phyloP scores from a whole-genome alignment of 1,140 invertebrate species.

The Platyura marginata region DNA sequence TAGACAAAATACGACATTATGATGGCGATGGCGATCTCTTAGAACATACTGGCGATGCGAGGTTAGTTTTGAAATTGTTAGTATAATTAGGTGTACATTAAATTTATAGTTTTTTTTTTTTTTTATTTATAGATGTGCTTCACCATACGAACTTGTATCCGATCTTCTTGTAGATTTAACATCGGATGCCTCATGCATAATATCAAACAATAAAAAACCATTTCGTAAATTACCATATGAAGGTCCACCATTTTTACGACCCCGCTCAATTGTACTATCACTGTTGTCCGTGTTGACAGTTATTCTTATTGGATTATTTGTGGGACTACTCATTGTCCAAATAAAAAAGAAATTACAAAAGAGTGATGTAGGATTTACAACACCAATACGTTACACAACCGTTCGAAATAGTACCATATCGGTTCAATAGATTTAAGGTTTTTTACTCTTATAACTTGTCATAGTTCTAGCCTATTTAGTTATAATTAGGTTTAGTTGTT shows the following conservation, averaged over 20 bases:
- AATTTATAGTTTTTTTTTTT: no score
- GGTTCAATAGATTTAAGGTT: neutral
- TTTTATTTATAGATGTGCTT: constrained; percentile 11
- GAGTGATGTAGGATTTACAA: neutral
- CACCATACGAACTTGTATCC: constrained; percentile 15
- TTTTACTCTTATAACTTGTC: no score
- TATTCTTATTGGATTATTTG: constrained; percentile 15
- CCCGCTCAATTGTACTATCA: constrained; percentile 17
- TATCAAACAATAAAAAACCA: constrained; percentile 4
- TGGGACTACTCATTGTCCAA: constrained; percentile 15
- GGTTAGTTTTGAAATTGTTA: no score
- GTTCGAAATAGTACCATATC: constrained; percentile 20
- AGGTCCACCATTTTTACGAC: constrained; percentile 18
- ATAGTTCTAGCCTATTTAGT: no score
- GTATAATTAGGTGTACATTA: no score
- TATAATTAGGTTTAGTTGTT: no score
- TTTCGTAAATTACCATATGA: constrained; percentile 5
- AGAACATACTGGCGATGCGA: constrained; percentile 7
- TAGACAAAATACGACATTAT: neutral
- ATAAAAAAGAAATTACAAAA: constrained; percentile 1
- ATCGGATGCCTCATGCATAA: constrained; percentile 12
- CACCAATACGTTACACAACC: constrained; percentile 20
- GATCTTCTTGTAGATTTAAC: constrained; percentile 13
- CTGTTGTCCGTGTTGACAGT: constrained; percentile 17
- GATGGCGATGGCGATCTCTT: no score